A percentile compares a stretch with the other conserved stretches of the same genome.
Evolutionary conservation across 2,888 invertebrate species (phyloP).

Genomic region (Neuroscelio doddi): DNA sequence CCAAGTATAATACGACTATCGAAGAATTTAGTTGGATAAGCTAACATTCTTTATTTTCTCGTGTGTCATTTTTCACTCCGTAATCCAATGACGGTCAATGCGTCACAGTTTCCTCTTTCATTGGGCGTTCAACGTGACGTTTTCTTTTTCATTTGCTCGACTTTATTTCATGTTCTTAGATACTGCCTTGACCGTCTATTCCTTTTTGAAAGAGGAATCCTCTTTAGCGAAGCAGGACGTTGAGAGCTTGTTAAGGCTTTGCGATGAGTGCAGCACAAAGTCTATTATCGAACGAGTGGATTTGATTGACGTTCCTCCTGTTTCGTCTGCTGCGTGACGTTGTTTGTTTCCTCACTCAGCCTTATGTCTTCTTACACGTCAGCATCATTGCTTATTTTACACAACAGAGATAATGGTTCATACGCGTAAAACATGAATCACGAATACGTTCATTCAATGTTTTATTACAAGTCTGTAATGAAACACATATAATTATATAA

Average conservation of each 20-base stretch:
- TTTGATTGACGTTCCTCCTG: slow-evolving; percentile 6
- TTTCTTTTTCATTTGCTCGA: slow-evolving; percentile 4
- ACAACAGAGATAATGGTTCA: slow-evolving; percentile 32
- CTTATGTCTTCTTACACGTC: neutral
- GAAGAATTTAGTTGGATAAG: too few relatives aligned
- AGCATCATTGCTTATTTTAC: too few relatives aligned
- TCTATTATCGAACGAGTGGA: slow-evolving; percentile 49
- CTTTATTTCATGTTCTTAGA: slow-evolving; percentile 1
- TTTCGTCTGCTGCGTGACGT: neutral
- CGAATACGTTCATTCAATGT: too few relatives aligned
- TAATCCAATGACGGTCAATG: too few relatives aligned
- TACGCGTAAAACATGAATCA: too few relatives aligned
- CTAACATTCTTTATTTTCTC: too few relatives aligned
- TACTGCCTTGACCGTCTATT: slow-evolving; percentile 4
- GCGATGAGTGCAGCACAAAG: slow-evolving; percentile 41
- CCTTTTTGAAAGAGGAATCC: slow-evolving; percentile 4
- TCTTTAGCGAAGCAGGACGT: slow-evolving; percentile 28
- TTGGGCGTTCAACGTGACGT: neutral
- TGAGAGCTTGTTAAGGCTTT: slow-evolving; percentile 52
- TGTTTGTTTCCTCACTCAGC: slow-evolving; percentile 1
- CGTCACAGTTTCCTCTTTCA: slow-evolving; percentile 21
- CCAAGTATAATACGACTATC: too few relatives aligned
- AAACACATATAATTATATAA: too few relatives aligned
- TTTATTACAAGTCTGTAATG: too few relatives aligned
- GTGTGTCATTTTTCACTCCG: too few relatives aligned